Conservation (phyloP, 2,797 vertebrate genomes). For the Spinus pinus region DNA sequence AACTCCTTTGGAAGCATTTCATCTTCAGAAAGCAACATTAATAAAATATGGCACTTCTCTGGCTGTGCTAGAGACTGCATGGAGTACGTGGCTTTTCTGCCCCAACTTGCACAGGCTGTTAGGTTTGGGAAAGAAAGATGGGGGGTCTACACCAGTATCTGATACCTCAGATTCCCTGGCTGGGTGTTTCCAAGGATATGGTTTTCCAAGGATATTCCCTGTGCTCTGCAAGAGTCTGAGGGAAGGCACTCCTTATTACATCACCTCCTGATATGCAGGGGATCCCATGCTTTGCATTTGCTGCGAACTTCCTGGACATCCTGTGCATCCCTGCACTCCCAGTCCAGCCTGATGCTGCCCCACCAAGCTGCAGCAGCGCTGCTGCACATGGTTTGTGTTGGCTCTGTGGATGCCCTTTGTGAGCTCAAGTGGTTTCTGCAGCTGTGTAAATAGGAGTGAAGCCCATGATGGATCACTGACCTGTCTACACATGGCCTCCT, state of each 20-base stretch:
- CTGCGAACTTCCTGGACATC: not conserved
- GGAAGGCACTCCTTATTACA: not conserved
- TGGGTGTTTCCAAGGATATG: not conserved
- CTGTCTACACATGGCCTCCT: not conserved
- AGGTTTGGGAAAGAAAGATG: not conserved
- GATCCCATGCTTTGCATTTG: not conserved
- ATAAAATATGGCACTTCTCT: not conserved
- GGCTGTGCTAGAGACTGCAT: not conserved
- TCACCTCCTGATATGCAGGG: not conserved
- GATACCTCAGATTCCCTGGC: not conserved
- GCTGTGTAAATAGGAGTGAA: slow-evolving; percentile 44
- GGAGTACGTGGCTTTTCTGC: not conserved
- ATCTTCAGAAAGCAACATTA: not conserved
- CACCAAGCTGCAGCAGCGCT: not conserved
- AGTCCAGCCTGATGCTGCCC: not conserved
- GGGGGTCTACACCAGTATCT: not conserved
- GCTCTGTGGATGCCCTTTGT: not conserved
- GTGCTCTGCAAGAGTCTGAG: not conserved
- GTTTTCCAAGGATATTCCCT: not conserved
- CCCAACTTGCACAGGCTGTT: not conserved
- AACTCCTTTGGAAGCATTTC: not conserved
- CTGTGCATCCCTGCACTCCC: rapidly evolving
- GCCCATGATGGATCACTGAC: not conserved
- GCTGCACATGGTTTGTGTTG: not conserved
- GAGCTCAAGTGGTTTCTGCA: slow-evolving; percentile 4